Conservation (phyloP, 1,140 invertebrate genomes). For the Armadillidium nasatum region DNA sequence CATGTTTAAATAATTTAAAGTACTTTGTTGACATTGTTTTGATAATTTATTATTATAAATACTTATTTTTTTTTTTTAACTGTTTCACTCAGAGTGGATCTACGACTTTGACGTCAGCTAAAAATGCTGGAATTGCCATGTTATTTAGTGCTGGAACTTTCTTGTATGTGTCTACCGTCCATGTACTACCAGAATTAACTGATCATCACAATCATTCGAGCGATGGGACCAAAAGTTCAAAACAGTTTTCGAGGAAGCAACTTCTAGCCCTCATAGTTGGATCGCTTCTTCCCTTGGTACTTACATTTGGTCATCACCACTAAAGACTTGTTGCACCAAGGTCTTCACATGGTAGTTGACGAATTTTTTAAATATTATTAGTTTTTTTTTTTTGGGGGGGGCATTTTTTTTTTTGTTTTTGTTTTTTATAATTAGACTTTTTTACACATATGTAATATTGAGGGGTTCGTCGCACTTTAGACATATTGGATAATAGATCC, state of each 20-base stretch:
- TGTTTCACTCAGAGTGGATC: conserved; percentile 38
- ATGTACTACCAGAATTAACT: conserved; percentile 87
- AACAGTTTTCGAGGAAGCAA: conserved; percentile 69
- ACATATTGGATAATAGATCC: too few relatives aligned
- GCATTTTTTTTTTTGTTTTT: too few relatives aligned
- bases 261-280: conserved; percentile 76
- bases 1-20: too few relatives aligned
- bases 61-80: too few relatives aligned
- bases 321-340: conserved; percentile 48
- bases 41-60: too few relatives aligned
- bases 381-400: too few relatives aligned
- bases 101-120: conserved; percentile 34
- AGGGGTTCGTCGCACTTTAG: too few relatives aligned
- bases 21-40: too few relatives aligned
- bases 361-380: too few relatives aligned
- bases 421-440: too few relatives aligned
- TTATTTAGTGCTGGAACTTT: conserved; percentile 98
- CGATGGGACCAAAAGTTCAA: conserved; percentile 51
- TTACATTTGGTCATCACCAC: conserved; percentile 90
- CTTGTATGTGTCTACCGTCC: conserved; percentile 96
- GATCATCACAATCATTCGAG: conserved; percentile 53
- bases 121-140: conserved; percentile 88
- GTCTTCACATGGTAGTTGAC: too few relatives aligned
- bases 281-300: conserved; percentile 74
- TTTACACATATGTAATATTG: too few relatives aligned